A percentile compares a stretch with the other conserved stretches of the same genome.
Evolutionary conservation across 2,797 vertebrate genomes (phyloP).

Genomic region (Oceanodroma leucorhoa): DNA sequence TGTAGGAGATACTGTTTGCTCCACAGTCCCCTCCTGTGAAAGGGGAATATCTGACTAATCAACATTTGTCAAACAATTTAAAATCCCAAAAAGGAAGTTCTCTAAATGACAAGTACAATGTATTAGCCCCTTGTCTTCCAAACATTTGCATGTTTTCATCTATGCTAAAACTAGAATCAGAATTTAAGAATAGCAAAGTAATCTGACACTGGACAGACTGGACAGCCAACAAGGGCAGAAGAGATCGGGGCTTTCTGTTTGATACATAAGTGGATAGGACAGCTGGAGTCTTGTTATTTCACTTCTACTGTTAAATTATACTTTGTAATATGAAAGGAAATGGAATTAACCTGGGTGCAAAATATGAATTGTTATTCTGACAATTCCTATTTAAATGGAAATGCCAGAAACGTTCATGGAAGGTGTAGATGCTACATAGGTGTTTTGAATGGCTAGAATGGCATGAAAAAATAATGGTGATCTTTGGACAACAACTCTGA

Average conservation of each 20-base stretch:
- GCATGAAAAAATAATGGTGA: background rate
- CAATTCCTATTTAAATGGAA: background rate
- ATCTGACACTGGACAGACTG: background rate
- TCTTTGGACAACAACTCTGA: background rate
- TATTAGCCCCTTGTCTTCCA: background rate
- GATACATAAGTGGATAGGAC: background rate
- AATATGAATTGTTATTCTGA: slow-evolving; percentile 6
- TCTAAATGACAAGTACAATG: background rate
- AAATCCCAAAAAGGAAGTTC: background rate
- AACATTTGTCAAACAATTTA: background rate
- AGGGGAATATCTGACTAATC: background rate
- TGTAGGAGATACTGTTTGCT: background rate
- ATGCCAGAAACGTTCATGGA: background rate
- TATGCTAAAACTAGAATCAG: background rate
- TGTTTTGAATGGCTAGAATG: background rate
- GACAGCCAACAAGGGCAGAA: background rate
- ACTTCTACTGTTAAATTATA: background rate
- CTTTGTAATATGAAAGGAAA: background rate
- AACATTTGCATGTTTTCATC: background rate
- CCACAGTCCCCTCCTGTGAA: background rate
- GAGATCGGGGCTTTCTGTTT: background rate
- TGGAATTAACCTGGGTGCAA: background rate
- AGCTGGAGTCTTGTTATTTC: background rate
- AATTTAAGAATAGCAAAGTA: background rate
- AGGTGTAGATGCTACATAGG: background rate